A percentile compares a stretch with the other conserved stretches of the same genome.
Evolutionary conservation across 2,113 vertebrate species (phyloP).

Genomic region (Siniperca chuatsi): DNA sequence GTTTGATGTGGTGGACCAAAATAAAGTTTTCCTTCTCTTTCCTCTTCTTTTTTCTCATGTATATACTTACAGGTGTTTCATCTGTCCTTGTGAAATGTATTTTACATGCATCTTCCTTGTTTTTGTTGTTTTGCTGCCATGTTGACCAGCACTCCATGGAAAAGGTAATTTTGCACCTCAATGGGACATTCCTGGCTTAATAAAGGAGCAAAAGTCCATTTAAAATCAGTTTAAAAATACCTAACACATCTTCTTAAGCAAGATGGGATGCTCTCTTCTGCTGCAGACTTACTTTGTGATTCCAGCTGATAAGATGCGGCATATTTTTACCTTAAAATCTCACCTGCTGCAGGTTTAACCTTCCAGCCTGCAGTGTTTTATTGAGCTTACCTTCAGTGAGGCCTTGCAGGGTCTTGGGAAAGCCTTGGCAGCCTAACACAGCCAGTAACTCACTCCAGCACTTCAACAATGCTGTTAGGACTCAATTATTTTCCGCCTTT

Average conservation of each 20-base stretch:
- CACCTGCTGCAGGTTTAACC: slow-evolving; percentile 67
- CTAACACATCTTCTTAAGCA: background rate
- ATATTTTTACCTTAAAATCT: slow-evolving; percentile 46
- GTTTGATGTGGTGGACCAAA: too few relatives aligned
- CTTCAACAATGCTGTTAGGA: slow-evolving; percentile 57
- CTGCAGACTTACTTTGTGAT: slow-evolving; percentile 33
- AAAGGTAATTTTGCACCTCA: background rate
- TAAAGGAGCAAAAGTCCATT: background rate
- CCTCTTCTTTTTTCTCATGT: background rate
- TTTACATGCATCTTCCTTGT: background rate
- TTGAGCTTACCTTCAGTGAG: slow-evolving; percentile 69
- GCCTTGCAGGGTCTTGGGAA: slow-evolving; percentile 65
- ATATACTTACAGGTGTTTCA: background rate
- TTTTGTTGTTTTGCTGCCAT: background rate
- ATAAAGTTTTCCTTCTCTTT: too few relatives aligned
- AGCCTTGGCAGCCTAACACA: slow-evolving; percentile 71
- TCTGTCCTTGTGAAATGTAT: background rate
- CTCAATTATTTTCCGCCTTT: slow-evolving; percentile 71
- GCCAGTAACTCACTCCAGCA: slow-evolving; percentile 69
- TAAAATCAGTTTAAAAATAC: background rate
- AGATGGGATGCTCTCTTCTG: background rate
- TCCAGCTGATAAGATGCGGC: slow-evolving; percentile 23
- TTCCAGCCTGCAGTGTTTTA: slow-evolving; percentile 72
- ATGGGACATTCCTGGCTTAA: background rate
- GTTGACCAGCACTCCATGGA: background rate